Evolutionary conservation across 2,888 invertebrate genomes (phyloP).

Genomic region (Scrobipalpa atriplicella): DNA sequence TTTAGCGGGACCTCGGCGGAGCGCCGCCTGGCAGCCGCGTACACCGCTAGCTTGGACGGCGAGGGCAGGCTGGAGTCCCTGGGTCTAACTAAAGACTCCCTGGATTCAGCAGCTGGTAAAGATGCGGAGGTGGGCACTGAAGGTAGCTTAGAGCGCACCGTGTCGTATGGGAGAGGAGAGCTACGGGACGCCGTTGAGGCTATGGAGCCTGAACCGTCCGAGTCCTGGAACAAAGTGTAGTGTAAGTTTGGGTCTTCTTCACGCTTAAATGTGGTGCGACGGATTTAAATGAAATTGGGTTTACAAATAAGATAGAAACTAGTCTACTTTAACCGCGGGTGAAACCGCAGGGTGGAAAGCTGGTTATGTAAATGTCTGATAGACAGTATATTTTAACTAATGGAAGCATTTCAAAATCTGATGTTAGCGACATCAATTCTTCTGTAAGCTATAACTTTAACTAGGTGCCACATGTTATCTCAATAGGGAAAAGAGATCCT

Average conservation of each 20-base stretch:
- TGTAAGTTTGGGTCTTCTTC: not conserved
- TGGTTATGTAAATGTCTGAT: no score
- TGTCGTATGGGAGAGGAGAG: slow-evolving; percentile 74
- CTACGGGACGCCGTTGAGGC: slow-evolving; percentile 73
- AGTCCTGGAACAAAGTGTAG: slow-evolving; percentile 53
- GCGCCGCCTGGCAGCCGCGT: slow-evolving; percentile 77
- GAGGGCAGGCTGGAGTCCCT: slow-evolving; percentile 82
- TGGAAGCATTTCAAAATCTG: no score
- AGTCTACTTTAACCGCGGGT: no score
- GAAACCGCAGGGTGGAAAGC: no score
- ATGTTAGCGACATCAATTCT: no score
- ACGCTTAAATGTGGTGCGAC: no score
- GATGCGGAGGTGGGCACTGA: slow-evolving; percentile 79
- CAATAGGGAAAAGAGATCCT: no score
- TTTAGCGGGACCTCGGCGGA: slow-evolving; percentile 84
- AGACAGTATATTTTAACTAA: no score
- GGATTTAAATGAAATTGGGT: no score
- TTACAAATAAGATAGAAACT: no score
- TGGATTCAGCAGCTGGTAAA: slow-evolving; percentile 76
- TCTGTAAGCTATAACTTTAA: no score
- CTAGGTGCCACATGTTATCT: no score
- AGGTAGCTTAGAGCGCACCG: slow-evolving; percentile 68
- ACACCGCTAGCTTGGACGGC: slow-evolving; percentile 84
- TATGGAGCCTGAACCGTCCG: slow-evolving; percentile 74
- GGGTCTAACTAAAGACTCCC: slow-evolving; percentile 73